Conservation (phyloP, 1,140 invertebrate genomes). For the Papilio polyxenes region DNA sequence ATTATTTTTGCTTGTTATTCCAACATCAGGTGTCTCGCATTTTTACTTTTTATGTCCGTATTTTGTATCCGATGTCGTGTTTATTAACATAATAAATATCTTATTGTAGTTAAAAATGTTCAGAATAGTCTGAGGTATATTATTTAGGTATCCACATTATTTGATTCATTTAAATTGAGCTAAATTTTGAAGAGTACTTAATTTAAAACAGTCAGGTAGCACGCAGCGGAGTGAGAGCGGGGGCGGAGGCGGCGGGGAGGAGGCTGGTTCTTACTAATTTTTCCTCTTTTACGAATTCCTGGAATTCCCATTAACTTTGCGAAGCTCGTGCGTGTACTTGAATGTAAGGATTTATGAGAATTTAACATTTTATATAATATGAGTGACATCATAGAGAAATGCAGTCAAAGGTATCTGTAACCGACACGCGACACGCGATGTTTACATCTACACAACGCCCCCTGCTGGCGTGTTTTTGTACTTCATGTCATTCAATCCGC, state of each 20-base stretch:
- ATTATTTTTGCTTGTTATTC: no score
- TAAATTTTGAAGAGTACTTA: neutral
- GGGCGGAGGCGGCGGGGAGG: neutral
- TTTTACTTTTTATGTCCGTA: neutral
- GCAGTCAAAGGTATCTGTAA: neutral
- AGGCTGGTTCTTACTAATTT: constrained; percentile 3
- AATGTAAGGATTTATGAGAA: neutral
- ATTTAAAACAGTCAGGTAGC: neutral
- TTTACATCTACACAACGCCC: neutral
- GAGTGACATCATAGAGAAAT: neutral
- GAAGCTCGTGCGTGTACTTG: neutral
- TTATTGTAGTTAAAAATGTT: neutral
- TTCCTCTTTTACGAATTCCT: constrained; percentile 16
- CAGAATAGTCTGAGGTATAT: neutral
- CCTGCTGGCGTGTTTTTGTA: neutral
- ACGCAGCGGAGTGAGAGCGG: neutral
- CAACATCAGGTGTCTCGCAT: neutral
- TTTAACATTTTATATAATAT: neutral
- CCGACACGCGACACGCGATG: neutral
- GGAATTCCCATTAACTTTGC: constrained; percentile 3
- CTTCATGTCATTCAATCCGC: neutral
- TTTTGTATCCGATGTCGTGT: neutral
- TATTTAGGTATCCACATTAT: neutral
- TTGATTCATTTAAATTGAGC: neutral
- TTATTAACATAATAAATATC: neutral